These are phyloP conservation scores for Macrophya alboannulata DNA, from an alignment of 2,888 invertebrate genomes.

Conservation along the genomic window DNA sequence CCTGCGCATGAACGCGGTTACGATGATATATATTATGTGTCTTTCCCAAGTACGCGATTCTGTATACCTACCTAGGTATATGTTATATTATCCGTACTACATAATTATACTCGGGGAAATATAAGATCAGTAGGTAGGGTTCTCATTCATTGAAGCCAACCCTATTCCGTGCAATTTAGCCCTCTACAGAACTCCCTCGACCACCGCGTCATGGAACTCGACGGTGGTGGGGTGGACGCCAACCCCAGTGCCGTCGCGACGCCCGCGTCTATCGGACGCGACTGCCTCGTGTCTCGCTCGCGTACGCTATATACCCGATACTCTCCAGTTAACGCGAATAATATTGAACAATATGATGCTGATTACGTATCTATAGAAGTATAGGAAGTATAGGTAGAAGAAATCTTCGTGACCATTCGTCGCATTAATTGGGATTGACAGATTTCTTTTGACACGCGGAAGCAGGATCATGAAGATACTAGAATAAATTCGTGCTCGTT, in stretches of 20 bases:
- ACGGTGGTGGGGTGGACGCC: conserved; percentile 62
- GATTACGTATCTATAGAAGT: neutral
- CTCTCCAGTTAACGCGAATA: neutral
- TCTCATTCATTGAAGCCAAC: conserved; percentile 43
- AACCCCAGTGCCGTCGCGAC: conserved; percentile 67
- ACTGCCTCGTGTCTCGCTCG: conserved; percentile 55
- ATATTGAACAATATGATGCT: neutral
- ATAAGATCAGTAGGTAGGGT: conserved; percentile 11
- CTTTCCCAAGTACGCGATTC: neutral
- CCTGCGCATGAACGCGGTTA: neutral
- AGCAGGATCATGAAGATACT: neutral
- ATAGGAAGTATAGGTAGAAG: neutral
- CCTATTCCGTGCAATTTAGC: conserved; percentile 34
- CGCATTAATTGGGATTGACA: neutral
- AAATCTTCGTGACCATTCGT: neutral
- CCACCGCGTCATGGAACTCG: conserved; percentile 22
- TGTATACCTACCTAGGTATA: neutral
- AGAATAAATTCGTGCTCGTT: neutral
- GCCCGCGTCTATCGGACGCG: conserved; percentile 62
- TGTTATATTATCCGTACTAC: neutral
- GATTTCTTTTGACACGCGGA: neutral
- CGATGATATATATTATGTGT: neutral
- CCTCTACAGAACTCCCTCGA: conserved; percentile 18
- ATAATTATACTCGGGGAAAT: neutral
- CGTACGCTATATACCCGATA: neutral